A percentile compares a stretch with the other conserved stretches of the same genome.
Conservation (phyloP, 2,888 invertebrate species). For the Caenorhabditis sulstoni region DNA sequence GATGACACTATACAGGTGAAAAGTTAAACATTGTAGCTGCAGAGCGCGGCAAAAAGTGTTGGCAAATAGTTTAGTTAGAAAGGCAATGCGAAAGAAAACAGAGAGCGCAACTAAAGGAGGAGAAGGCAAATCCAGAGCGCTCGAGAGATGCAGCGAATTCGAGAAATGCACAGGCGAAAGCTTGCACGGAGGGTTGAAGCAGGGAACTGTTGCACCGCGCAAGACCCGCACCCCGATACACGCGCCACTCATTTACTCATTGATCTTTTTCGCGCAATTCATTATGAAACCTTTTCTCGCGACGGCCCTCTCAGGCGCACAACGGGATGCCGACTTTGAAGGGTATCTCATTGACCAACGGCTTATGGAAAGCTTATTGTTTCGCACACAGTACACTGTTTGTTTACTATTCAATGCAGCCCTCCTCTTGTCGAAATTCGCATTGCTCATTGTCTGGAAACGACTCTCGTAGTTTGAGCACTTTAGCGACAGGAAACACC, state of each 20-base stretch:
- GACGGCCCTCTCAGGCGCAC: not conserved
- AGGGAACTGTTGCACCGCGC: slow-evolving; percentile 58
- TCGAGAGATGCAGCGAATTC: slow-evolving; percentile 36
- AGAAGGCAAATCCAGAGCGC: slow-evolving; percentile 27
- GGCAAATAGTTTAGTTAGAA: slow-evolving; percentile 59
- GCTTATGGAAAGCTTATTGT: slow-evolving; percentile 21
- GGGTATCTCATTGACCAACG: not conserved
- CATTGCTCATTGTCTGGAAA: slow-evolving; percentile 44
- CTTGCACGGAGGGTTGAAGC: slow-evolving; percentile 46
- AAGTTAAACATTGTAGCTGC: slow-evolving; percentile 55
- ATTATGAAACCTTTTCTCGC: slow-evolving; percentile 12
- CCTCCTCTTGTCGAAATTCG: slow-evolving; percentile 21
- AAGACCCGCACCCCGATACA: slow-evolving; percentile 31
- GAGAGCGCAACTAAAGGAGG: slow-evolving; percentile 26
- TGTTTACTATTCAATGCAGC: slow-evolving; percentile 32
- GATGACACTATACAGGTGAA: slow-evolving; percentile 43
- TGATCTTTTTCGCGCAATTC: slow-evolving; percentile 52
- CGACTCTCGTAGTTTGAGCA: slow-evolving; percentile 22
- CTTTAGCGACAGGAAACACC: slow-evolving; percentile 30
- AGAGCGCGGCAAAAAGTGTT: slow-evolving; percentile 58
- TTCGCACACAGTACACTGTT: slow-evolving; percentile 15
- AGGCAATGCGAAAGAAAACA: slow-evolving; percentile 49
- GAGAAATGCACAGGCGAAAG: slow-evolving; percentile 40
- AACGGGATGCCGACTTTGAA: not conserved
- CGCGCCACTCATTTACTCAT: slow-evolving; percentile 53